Base-by-base conservation (phyloP, 2,113 vertebrate species). In the Thalassarche chlororhynchos region DNA sequence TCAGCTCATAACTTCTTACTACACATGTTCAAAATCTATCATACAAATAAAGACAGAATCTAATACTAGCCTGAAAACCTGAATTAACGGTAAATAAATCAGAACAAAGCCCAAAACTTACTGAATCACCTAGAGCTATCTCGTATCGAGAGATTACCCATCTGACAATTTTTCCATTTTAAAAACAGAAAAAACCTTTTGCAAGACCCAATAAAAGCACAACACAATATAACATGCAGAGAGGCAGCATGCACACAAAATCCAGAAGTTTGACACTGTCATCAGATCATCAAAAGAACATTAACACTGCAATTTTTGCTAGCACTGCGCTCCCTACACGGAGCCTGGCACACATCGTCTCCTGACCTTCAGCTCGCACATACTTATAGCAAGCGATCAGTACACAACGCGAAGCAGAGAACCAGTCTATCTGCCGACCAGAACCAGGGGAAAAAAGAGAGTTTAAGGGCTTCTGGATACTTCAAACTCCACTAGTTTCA, bases 381-480 rank as follows among this genome's bases (percentile, higher is more conserved):
- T 1, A 9, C 3, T 32, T 32, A 58, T 1, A 40, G 46, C 21
- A 23, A 78, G 85, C 4, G 5, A 19, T 1, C 21, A 15, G 28
- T 0, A 6, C 32, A 4, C 57, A 26, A 9, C 4, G 10, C 42
- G 8, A 25, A 52, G 51, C 49, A 3, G 21, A 18, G 32, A 52
- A 12, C 17, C 49, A 7, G 51, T 3, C 49, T 9, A 4, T 7
- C 7, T 23, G 20, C n/a, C 82, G 18, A 0, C 23, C 17, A 21
- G 11, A 32, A 64, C 21, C 47, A 2, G 2, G 6, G 10, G 2
- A 0, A 6, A 7, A 7, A 14, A 77, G 2, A 14, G 49, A 65
- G 12, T 52, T 70, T 24, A 26, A 38, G 57, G 32, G n/a, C 16
- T 78, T 16, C 31, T 38, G 42, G 8, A n/a, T 16, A 57, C 54